Conservation (phyloP, 2,113 vertebrate species). For the Gymnorhina tibicen region DNA sequence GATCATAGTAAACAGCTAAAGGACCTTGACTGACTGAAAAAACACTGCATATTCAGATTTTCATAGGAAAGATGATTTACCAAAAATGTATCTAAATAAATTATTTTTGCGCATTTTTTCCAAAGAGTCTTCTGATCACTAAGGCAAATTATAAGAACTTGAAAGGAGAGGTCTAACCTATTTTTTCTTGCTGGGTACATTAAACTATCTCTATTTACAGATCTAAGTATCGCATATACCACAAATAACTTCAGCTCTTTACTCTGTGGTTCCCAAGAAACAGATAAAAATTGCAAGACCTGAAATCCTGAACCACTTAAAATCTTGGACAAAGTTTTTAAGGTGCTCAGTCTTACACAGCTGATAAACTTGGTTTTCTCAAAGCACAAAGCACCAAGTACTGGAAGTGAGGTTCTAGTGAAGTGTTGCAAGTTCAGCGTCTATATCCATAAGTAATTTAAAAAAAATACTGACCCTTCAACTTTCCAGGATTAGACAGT, state of each 20-base stretch:
- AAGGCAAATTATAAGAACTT: not conserved
- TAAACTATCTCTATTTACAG: not conserved
- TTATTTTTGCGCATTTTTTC: not conserved
- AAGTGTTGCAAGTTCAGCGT: not conserved
- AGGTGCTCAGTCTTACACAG: not conserved
- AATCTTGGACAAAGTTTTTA: not conserved
- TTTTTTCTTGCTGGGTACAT: not conserved
- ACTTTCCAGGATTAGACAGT: not conserved
- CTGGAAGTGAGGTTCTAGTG: not conserved
- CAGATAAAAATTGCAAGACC: not conserved
- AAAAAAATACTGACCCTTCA: not conserved
- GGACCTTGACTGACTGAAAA: not conserved
- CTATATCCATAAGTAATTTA: not conserved
- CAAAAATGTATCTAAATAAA: not conserved
- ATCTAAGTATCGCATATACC: not conserved
- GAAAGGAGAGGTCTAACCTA: not conserved
- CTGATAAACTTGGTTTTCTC: not conserved
- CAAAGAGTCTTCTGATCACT: not conserved
- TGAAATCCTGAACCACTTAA: not conserved
- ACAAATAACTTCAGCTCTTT: not conserved
- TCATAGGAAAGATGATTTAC: not conserved
- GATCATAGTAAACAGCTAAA: not conserved
- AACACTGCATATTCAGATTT: accelerated
- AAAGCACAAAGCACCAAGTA: not conserved
- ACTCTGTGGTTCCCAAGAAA: not conserved